phyloP scores from a whole-genome alignment of 1,140 invertebrate genomes.

The Liolophura sinensis region DNA sequence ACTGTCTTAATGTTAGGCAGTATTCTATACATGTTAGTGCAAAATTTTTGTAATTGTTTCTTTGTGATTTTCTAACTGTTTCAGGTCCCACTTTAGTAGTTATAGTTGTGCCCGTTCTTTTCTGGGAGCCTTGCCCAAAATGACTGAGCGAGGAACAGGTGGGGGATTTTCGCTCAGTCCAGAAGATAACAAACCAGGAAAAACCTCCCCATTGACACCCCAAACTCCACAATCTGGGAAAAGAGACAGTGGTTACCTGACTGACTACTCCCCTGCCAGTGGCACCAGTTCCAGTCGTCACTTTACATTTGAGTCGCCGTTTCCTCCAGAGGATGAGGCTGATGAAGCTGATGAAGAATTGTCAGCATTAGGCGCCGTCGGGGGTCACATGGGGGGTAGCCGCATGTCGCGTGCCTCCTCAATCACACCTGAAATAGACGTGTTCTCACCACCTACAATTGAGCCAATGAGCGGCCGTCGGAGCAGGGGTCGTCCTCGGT shows the following conservation, averaged over 20 bases:
- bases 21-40: too few species aligned
- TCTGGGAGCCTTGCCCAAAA: too few species aligned
- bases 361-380: neutral
- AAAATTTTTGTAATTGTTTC: too few species aligned
- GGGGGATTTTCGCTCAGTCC: too few species aligned
- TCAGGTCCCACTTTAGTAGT: too few species aligned
- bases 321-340: neutral
- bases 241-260: slow-evolving; percentile 30
- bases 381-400: slow-evolving; percentile 1
- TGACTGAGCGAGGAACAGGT: too few species aligned
- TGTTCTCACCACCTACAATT: neutral
- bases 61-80: too few species aligned
- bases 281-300: slow-evolving; percentile 6
- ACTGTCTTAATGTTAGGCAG: too few species aligned
- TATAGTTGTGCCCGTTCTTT: too few species aligned
- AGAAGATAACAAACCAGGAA: too few species aligned
- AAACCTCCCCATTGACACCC: too few species aligned
- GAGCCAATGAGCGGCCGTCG: neutral
- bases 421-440: neutral
- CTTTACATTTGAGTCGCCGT: slow-evolving; percentile 23
- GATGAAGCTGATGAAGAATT: neutral
- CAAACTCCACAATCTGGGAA: slow-evolving; percentile 13
- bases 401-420: neutral
- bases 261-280: slow-evolving; percentile 26
- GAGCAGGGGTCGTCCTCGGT: slow-evolving; percentile 7